Percentiles rank a stretch among this genome's conserved stretches.
Evolutionary conservation across 2,797 vertebrate species (phyloP).

Genomic region (Potorous gilbertii): DNA sequence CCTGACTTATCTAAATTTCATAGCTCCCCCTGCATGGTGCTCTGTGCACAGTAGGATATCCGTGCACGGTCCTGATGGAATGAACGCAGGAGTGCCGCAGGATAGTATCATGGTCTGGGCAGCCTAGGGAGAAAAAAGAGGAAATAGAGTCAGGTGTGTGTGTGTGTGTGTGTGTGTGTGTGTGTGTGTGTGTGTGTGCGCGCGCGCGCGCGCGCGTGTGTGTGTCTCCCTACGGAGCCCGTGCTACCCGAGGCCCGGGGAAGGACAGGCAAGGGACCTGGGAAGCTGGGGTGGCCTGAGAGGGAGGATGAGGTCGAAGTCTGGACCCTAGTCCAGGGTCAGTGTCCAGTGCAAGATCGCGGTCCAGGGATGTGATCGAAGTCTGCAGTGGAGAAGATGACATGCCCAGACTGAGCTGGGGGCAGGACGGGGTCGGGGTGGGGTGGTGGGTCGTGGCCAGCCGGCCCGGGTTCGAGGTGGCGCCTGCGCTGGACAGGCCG

Average conservation of each 20-base stretch:
- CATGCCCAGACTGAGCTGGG: neutral
- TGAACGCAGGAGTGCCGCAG: neutral
- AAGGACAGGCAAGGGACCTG: neutral
- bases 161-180: neutral
- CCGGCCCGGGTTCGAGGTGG: neutral
- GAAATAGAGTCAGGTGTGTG: neutral
- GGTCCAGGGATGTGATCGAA: neutral
- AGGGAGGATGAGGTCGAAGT: neutral
- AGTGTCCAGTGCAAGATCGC: neutral
- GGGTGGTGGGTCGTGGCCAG: neutral
- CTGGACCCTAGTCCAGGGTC: neutral
- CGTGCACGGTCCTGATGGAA: neutral
- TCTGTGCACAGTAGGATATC: neutral
- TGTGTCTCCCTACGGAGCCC: neutral
- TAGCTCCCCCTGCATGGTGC: neutral
- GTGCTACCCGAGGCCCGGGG: slow-evolving; percentile 22
- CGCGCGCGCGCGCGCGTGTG: too few species aligned
- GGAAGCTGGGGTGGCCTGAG: slow-evolving; percentile 30
- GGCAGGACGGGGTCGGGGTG: fast-evolving
- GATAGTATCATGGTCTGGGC: neutral
- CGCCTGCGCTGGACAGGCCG: neutral
- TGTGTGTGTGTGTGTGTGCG: too few species aligned
- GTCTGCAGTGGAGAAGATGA: neutral
- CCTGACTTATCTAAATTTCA: neutral
- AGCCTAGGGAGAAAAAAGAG: neutral